A percentile compares a stretch with the other conserved stretches of the same genome.
These are phyloP conservation scores for Cairina moschata DNA, from an alignment of 2,113 vertebrate species.

Conservation along the genomic window DNA sequence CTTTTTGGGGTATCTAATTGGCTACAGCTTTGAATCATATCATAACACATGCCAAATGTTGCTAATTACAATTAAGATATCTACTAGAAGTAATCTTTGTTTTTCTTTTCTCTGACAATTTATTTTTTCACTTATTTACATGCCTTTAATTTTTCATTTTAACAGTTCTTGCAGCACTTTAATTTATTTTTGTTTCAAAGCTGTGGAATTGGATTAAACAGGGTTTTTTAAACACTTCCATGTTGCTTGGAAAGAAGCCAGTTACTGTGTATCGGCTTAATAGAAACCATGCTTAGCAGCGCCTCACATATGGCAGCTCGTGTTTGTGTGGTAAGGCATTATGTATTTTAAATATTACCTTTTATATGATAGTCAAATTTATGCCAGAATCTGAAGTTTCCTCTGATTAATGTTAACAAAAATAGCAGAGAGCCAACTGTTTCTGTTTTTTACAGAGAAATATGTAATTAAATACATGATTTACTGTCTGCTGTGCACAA, in stretches of 20 bases:
- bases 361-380: slow-evolving; percentile 31
- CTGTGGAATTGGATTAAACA: slow-evolving; percentile 51
- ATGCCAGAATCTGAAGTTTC: slow-evolving; percentile 64
- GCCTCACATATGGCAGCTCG: slow-evolving; percentile 28
- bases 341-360: slow-evolving; percentile 65
- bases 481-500: slow-evolving; percentile 48
- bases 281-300: slow-evolving; percentile 51
- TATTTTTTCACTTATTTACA: slow-evolving; percentile 49
- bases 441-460: slow-evolving; percentile 42
- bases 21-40: slow-evolving; percentile 60
- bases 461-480: slow-evolving; percentile 38
- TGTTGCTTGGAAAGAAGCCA: slow-evolving; percentile 57
- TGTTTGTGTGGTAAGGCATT: slow-evolving; percentile 47
- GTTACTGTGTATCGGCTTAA: slow-evolving; percentile 51
- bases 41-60: slow-evolving; percentile 59
- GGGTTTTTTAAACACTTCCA: slow-evolving; percentile 52
- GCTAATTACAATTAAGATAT: slow-evolving; percentile 71
- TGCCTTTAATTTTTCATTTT: slow-evolving; percentile 68
- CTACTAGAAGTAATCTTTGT: slow-evolving; percentile 69
- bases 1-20: slow-evolving; percentile 69
- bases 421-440: slow-evolving; percentile 17
- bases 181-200: slow-evolving; percentile 68
- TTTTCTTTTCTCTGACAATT: slow-evolving; percentile 50
- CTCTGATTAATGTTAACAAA: slow-evolving; percentile 64
- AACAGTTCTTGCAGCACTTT: slow-evolving; percentile 47